A percentile compares a stretch with the other conserved stretches of the same genome.
Conservation (phyloP, 1,140 invertebrate species). For the Drosophila suzukii region DNA sequence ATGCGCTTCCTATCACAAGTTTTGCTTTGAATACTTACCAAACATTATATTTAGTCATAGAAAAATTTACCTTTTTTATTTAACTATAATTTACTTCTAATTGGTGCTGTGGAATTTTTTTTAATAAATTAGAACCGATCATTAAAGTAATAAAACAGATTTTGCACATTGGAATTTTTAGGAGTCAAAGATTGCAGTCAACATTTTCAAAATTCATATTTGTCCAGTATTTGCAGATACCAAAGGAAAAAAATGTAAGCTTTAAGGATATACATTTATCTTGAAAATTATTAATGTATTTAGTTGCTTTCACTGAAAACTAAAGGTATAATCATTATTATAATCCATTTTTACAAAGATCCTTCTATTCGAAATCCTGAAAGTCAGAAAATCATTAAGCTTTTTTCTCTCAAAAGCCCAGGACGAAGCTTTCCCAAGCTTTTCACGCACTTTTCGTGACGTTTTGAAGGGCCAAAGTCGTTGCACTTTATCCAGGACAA, state of each 20-base stretch:
- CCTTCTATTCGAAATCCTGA: not conserved
- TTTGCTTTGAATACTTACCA: not conserved
- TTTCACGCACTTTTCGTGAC: constrained; percentile 24
- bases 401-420: constrained; percentile 32
- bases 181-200: not conserved
- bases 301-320: not conserved
- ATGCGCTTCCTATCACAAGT: constrained; percentile 31
- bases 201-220: not conserved
- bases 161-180: not conserved
- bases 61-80: not conserved
- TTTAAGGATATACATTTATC: not conserved
- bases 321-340: not conserved
- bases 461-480: constrained; percentile 57
- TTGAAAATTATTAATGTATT: not conserved
- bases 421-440: constrained; percentile 36
- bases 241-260: not conserved
- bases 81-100: not conserved
- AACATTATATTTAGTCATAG: not conserved
- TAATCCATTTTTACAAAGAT: not conserved
- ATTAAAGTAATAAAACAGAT: not conserved
- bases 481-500: constrained; percentile 68
- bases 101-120: not conserved
- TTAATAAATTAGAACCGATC: not conserved
- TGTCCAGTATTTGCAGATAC: not conserved
- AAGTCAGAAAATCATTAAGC: constrained; percentile 5